Evolutionary conservation across 2,888 invertebrate species (phyloP).

Genomic region (Hemithea aestivaria): DNA sequence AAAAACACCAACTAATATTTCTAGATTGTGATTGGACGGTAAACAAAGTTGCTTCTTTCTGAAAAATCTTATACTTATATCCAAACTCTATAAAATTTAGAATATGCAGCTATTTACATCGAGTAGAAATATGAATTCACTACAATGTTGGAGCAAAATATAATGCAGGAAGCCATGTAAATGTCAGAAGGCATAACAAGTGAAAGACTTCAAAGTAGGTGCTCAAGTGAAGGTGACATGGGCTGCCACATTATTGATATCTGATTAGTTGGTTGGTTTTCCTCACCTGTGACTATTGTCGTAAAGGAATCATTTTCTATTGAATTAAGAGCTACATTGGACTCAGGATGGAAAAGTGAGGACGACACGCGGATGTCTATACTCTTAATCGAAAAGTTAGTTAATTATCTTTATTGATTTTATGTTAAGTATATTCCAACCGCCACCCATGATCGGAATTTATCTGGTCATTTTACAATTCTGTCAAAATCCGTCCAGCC

Average conservation of each 20-base stretch:
- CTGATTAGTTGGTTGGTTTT: constrained; percentile 14
- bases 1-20: no score
- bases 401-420: no score
- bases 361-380: no score
- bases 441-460: no score
- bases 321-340: no score
- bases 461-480: no score
- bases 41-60: constrained; percentile 2
- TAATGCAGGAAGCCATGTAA: constrained; percentile 46
- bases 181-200: constrained; percentile 58
- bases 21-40: not conserved
- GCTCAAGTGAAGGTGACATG: constrained; percentile 20
- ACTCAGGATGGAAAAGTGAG: no score
- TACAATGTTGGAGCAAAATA: constrained; percentile 12
- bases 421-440: no score
- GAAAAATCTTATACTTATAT: not conserved
- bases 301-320: not conserved
- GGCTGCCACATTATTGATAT: constrained; percentile 17
- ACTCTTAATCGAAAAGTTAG: no score
- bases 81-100: constrained; percentile 1
- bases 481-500: no score
- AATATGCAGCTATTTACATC: constrained; percentile 5
- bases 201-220: constrained; percentile 29
- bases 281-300: not conserved
- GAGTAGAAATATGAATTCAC: constrained; percentile 11